These are phyloP conservation scores for Helarctos malayanus DNA, from an alignment of 2,797 vertebrate genomes.

Conservation along the genomic window DNA sequence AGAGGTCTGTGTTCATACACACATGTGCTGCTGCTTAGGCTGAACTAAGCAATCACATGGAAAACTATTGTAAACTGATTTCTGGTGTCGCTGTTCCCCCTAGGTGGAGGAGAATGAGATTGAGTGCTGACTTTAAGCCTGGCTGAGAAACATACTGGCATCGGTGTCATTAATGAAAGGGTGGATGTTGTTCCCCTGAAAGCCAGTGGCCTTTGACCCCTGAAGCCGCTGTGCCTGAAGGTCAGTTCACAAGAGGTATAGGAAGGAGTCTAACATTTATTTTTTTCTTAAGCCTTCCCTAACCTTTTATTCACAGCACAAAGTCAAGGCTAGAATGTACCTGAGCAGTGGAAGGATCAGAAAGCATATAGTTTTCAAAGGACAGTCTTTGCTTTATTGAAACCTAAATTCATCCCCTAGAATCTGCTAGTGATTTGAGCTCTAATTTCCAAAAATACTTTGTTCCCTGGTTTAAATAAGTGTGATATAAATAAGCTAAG, in stretches of 20 bases:
- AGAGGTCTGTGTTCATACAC: constrained; percentile 91
- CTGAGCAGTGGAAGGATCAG: constrained; percentile 79
- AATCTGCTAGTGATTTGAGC: constrained; percentile 73
- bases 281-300: constrained; percentile 77
- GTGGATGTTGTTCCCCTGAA: constrained; percentile 91
- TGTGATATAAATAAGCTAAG: neutral
- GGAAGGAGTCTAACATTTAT: constrained; percentile 88
- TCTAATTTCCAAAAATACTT: constrained; percentile 63
- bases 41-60: constrained; percentile 94
- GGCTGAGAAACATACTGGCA: constrained; percentile 98
- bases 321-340: constrained; percentile 74
- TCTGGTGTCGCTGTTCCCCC: constrained; percentile 96
- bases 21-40: constrained; percentile 94
- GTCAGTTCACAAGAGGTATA: constrained; percentile 91
- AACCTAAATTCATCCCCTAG: constrained; percentile 49
- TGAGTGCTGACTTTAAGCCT: constrained; percentile 94
- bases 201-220: constrained; percentile 90
- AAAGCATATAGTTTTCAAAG: constrained; percentile 76
- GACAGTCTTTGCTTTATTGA: constrained; percentile 56
- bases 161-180: constrained; percentile 91
- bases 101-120: constrained; percentile 92
- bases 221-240: constrained; percentile 91
- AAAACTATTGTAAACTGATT: constrained; percentile 93
- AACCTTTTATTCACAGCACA: constrained; percentile 87
- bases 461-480: constrained; percentile 63